phyloP scores from a whole-genome alignment of 2,888 invertebrate genomes.

The Idaea aversata region DNA sequence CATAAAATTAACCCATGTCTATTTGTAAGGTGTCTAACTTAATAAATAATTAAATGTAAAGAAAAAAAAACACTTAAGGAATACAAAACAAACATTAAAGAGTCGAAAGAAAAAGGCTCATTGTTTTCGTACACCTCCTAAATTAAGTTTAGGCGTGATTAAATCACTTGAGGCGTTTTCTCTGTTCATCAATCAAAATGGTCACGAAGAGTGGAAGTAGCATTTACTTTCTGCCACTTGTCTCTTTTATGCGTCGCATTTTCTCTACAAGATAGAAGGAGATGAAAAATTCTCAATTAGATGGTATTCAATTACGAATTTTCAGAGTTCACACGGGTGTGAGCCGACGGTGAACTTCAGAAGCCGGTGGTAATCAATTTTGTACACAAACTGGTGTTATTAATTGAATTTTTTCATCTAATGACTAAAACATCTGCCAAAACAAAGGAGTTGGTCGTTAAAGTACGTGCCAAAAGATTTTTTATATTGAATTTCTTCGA shows the following conservation, averaged over 20 bases:
- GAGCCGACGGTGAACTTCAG: constrained; percentile 68
- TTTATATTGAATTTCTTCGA: constrained; percentile 35
- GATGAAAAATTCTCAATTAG: constrained; percentile 56
- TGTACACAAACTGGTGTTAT: constrained; percentile 73
- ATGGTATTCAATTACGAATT: constrained; percentile 60
- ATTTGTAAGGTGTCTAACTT: background rate
- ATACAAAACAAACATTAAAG: constrained; percentile 71
- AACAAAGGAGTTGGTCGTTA: constrained; percentile 63
- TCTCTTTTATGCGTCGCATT: constrained; percentile 47
- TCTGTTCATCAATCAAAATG: constrained; percentile 77
- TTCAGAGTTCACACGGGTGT: constrained; percentile 70
- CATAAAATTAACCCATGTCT: no score
- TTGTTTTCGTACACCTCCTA: constrained; percentile 66
- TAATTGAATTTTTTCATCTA: constrained; percentile 74
- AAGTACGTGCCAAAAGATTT: constrained; percentile 62
- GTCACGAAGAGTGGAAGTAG: constrained; percentile 59
- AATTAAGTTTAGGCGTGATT: constrained; percentile 79
- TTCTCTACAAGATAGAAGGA: constrained; percentile 36
- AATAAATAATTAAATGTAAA: background rate
- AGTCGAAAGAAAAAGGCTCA: constrained; percentile 59
- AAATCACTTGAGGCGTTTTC: constrained; percentile 77
- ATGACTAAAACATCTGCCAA: constrained; percentile 76
- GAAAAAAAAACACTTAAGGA: background rate
- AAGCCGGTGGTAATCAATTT: constrained; percentile 75
- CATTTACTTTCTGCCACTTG: constrained; percentile 59